Evolutionary conservation across 2,797 vertebrate genomes (phyloP).

Genomic region (Notolepis coatsorum): DNA sequence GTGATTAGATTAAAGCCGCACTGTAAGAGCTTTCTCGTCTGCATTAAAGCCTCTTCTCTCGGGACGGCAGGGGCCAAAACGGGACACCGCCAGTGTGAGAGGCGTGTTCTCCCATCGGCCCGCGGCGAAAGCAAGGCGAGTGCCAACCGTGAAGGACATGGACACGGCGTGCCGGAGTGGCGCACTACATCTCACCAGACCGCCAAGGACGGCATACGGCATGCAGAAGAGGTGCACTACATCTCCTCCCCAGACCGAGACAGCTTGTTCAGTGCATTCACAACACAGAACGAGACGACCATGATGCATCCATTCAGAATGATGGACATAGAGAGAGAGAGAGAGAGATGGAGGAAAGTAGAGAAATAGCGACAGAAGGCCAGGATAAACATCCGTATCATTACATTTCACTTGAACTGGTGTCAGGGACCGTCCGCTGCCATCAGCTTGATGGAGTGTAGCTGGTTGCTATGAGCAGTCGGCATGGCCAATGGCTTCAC

Average conservation of each 20-base stretch:
- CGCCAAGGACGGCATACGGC: conserved; percentile 18
- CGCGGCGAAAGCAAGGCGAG: conserved; percentile 17
- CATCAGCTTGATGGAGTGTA: conserved; percentile 71
- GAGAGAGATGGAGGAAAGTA: conserved; percentile 22
- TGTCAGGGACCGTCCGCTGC: conserved; percentile 71
- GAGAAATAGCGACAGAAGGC: too few species aligned
- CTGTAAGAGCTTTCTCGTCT: conserved; percentile 73
- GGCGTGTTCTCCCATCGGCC: conserved; percentile 28
- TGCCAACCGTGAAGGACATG: conserved; percentile 41
- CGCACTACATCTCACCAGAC: conserved; percentile 47
- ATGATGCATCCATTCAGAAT: conserved; percentile 24
- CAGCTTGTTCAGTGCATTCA: conserved; percentile 33
- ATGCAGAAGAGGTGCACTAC: conserved; percentile 39
- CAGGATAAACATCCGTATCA: conserved; percentile 64
- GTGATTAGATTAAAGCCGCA: conserved; percentile 77
- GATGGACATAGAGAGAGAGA: conserved; percentile 19
- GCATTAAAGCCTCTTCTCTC: conserved; percentile 65
- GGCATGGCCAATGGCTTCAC: conserved; percentile 67
- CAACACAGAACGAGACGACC: conserved; percentile 27
- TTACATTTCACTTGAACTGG: conserved; percentile 70
- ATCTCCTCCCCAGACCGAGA: conserved; percentile 39
- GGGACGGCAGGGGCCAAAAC: conserved; percentile 60
- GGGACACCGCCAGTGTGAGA: conserved; percentile 47
- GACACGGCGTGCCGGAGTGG: conserved; percentile 30
- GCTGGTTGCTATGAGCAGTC: conserved; percentile 73